Base-by-base conservation (phyloP, 2,888 invertebrate genomes). In the Euzophera pinguis region DNA sequence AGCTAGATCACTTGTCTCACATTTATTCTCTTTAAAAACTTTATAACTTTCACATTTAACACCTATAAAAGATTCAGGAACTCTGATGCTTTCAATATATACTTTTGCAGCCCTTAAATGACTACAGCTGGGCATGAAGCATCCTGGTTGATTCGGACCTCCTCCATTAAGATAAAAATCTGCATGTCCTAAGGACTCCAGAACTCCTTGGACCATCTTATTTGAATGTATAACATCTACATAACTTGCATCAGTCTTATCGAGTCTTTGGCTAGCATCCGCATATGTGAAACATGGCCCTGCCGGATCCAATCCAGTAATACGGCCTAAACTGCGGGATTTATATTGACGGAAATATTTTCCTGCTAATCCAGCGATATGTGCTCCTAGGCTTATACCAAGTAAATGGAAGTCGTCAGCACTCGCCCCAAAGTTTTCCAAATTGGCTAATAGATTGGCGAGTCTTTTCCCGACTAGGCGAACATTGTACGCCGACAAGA, bases 131-230 rank as follows among this genome's bases (percentile, higher is more conserved):
- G 88, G 87, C 72, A 86, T 81, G 32, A 92, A 81, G 69, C 95
- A 95, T 7, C 94, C 94, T 0, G 94, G 95, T 69, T 95, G 95
- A 55, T 92, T 84, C 0, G 94, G 92, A 1, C 93, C 91, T 12
- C 95, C 95, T 14, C 92, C 92, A 64, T 95, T 95, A 4, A 95
- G 93, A 83, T 93, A 95, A 75, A 94, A 95, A 74, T 95, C 95
- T 1, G 92, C 93, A 75, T 95, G 94, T 0, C 95, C 95, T 57
- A 94, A 80, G 7, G 93, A 84, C 61, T 90, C 90, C 1, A 87
- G 78, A 7, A 88, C 79, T 42, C 91, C 91, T 75, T 90, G 90
- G 16, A 91, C 63, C 56, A 90, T 70, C 64, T 81, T 72, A 62
- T 91, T 91, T 5, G 90, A 84, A 63, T 91, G 91, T 47, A 91